Conservation (phyloP, 64 coral and sea anemone genomes). For the Astreopora myriophthalma region DNA sequence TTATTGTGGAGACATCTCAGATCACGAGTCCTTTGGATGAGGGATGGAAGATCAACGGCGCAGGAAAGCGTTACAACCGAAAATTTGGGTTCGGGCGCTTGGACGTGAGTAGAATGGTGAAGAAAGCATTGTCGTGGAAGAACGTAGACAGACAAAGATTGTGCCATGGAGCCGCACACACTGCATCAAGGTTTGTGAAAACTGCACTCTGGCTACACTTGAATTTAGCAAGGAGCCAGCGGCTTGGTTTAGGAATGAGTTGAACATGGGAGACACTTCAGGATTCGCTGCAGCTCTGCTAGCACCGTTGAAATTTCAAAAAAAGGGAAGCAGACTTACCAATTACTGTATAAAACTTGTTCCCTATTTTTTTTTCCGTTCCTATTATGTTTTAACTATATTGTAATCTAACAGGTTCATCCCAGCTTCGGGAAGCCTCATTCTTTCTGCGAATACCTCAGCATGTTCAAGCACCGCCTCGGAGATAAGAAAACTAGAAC, state of each 20-base stretch:
- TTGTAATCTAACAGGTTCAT: conserved; percentile 53
- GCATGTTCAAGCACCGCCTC: conserved; percentile 65
- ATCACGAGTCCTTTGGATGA: conserved; percentile 93
- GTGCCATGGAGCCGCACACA: conserved; percentile 66
- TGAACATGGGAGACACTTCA: too few species aligned
- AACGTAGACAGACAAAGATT: conserved; percentile 71
- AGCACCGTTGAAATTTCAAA: too few species aligned
- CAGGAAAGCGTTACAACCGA: conserved; percentile 90
- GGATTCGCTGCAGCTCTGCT: too few species aligned
- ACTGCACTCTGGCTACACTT: too few species aligned
- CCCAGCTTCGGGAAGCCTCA: conserved; percentile 86
- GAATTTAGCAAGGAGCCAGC: too few species aligned
- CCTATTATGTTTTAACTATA: neutral
- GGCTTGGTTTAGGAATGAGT: too few species aligned
- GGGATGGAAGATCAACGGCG: conserved; percentile 92
- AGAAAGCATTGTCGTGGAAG: conserved; percentile 83
- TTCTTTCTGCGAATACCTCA: conserved; percentile 82
- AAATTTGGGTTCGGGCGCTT: conserved; percentile 98
- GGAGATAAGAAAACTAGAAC: conserved; percentile 85
- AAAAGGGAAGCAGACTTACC: too few species aligned
- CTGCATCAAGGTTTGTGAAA: conserved; percentile 56
- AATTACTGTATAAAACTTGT: too few species aligned
- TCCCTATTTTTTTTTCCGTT: too few species aligned
- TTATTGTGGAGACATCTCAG: conserved; percentile 92
- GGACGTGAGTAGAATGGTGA: conserved; percentile 83